phyloP scores from a whole-genome alignment of 2,113 vertebrate genomes.

The Corythoichthys haematopterus region DNA sequence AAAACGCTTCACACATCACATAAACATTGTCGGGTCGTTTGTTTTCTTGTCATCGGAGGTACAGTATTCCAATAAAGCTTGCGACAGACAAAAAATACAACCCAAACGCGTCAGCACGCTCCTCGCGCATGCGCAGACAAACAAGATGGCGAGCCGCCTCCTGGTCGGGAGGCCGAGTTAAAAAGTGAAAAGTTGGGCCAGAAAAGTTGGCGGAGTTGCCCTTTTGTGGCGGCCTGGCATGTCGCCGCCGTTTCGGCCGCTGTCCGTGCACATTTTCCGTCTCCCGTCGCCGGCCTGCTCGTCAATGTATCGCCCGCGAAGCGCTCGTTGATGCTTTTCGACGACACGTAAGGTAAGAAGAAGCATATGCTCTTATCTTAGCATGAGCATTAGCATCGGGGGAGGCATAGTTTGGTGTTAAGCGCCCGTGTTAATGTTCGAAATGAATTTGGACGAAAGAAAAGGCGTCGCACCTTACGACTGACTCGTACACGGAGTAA shows the following conservation, averaged over 20 bases:
- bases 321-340: neutral
- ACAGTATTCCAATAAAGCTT: neutral
- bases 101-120: neutral
- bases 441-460: neutral
- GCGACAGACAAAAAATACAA: neutral
- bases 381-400: neutral
- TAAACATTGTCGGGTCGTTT: neutral
- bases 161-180: constrained; percentile 17
- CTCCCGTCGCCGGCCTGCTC: neutral
- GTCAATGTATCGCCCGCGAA: neutral
- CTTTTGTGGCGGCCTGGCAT: constrained; percentile 13
- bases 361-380: neutral
- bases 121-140: neutral
- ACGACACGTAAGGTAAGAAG: neutral
- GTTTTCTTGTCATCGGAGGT: neutral
- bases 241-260: neutral
- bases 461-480: neutral
- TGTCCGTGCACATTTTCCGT: neutral
- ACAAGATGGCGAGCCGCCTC: constrained; percentile 53
- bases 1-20: too few species aligned
- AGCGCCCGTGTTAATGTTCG: too few species aligned
- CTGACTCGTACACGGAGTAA: too few species aligned
- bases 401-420: neutral
- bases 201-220: neutral
- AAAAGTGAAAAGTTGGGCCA: neutral